These are phyloP conservation scores for Tanytarsus gracilentus DNA, from an alignment of 2,888 invertebrate genomes.

Conservation along the genomic window DNA sequence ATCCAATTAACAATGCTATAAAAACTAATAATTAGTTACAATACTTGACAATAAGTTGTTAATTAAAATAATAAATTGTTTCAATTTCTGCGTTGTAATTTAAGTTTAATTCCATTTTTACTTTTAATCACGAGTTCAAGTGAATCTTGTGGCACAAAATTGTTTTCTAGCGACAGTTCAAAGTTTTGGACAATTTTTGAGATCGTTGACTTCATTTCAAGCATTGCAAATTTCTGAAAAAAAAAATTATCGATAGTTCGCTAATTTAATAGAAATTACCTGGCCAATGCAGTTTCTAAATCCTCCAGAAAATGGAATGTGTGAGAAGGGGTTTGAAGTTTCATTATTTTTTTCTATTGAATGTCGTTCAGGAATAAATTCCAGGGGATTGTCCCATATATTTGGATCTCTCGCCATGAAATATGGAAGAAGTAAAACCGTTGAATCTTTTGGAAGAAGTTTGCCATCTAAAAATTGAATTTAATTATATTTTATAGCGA, in stretches of 20 bases:
- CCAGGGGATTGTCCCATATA: not conserved
- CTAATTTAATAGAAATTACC: too few species aligned
- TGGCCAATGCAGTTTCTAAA: conserved; percentile 14
- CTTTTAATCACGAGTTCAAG: conserved; percentile 19
- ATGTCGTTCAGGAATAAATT: conserved; percentile 24
- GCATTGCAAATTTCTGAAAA: conserved; percentile 24
- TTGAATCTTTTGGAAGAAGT: conserved; percentile 2
- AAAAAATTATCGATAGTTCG: too few species aligned
- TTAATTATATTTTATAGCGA: not conserved
- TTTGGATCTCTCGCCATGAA: conserved; percentile 19
- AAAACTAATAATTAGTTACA: not conserved
- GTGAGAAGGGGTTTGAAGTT: not conserved
- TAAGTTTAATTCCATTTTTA: conserved; percentile 14
- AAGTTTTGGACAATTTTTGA: conserved; percentile 5
- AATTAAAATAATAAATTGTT: not conserved
- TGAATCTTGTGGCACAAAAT: not conserved
- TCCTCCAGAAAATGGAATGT: conserved; percentile 5
- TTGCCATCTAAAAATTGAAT: not conserved
- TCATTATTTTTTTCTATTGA: not conserved
- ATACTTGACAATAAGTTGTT: not conserved
- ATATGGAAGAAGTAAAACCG: not conserved
- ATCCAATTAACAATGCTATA: too few species aligned
- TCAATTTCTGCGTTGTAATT: not conserved
- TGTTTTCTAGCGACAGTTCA: not conserved
- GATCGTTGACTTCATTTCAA: conserved; percentile 13